Conservation (phyloP, 2,113 vertebrate genomes). For the Notothenia coriiceps region DNA sequence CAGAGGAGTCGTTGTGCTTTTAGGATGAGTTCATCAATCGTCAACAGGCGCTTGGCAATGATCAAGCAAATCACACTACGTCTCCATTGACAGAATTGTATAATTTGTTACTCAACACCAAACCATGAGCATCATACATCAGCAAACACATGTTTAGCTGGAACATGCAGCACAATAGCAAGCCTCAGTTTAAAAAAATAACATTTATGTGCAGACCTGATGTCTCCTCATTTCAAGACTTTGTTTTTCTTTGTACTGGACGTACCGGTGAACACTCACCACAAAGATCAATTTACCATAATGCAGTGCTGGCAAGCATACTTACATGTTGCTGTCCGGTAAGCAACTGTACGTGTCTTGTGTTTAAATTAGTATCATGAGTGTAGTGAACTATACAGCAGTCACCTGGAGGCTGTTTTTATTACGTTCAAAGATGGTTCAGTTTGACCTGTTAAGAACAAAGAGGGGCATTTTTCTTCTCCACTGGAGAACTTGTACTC, state of each 20-base stretch:
- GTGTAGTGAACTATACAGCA: too few species aligned
- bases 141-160: constrained; percentile 10
- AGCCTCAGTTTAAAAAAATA: constrained; percentile 3
- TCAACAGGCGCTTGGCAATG: constrained; percentile 20
- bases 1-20: constrained; percentile 21
- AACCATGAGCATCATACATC: constrained; percentile 40
- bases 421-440: not conserved
- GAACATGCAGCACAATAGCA: constrained; percentile 4
- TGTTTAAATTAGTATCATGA: not conserved
- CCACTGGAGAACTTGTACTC: not conserved
- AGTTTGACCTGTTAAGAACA: not conserved
- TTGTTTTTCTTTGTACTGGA: constrained; percentile 9
- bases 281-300: not conserved
- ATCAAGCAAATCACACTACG: not conserved
- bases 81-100: constrained; percentile 37
- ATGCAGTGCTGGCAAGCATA: not conserved
- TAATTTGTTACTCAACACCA: constrained; percentile 43
- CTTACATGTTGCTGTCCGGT: not conserved
- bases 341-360: not conserved
- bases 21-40: constrained; percentile 36
- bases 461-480: not conserved
- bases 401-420: constrained; percentile 1
- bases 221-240: constrained; percentile 26
- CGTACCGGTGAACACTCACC: not conserved
- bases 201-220: constrained; percentile 16